Evolutionary conservation across 2,797 vertebrate genomes (phyloP).

Genomic region (Aplochiton taeniatus): DNA sequence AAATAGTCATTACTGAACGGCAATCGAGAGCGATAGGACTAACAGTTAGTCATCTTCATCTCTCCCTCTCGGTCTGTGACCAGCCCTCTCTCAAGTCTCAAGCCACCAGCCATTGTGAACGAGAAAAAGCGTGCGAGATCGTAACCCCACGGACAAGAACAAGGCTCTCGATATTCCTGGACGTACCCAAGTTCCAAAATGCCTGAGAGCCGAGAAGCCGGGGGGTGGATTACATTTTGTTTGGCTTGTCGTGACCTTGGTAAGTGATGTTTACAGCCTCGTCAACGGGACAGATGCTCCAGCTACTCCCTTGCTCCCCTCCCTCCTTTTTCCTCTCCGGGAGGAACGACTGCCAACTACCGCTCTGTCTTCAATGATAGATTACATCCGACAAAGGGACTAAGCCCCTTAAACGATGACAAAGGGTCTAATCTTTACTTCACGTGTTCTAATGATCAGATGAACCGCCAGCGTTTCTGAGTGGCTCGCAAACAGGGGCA

Average conservation of each 20-base stretch:
- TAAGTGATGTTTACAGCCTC: constrained; percentile 56
- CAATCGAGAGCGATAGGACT: no score
- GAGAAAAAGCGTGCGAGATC: constrained; percentile 8
- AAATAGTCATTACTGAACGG: not conserved
- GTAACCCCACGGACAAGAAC: not conserved
- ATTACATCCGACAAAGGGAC: not conserved
- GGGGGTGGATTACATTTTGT: constrained; percentile 37
- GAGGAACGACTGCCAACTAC: not conserved
- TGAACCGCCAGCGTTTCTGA: not conserved
- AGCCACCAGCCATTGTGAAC: constrained; percentile 18
- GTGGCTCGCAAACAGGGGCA: not conserved
- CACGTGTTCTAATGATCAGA: no score
- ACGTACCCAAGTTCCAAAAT: not conserved
- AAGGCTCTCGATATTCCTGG: constrained; percentile 7
- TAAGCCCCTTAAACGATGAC: not conserved
- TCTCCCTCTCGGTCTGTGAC: no score
- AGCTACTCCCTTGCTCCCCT: constrained; percentile 47
- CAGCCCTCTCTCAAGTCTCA: not conserved
- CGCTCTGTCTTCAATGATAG: not conserved
- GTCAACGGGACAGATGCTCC: constrained; percentile 60
- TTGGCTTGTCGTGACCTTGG: constrained; percentile 53
- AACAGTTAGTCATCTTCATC: no score
- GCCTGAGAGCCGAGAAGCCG: not conserved
- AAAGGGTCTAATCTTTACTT: no score
- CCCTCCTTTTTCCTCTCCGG: not conserved